A percentile compares a stretch with the other conserved stretches of the same genome.
Conservation (phyloP, 92 coral and sea anemone genomes). For the Pocillopora grandis region DNA sequence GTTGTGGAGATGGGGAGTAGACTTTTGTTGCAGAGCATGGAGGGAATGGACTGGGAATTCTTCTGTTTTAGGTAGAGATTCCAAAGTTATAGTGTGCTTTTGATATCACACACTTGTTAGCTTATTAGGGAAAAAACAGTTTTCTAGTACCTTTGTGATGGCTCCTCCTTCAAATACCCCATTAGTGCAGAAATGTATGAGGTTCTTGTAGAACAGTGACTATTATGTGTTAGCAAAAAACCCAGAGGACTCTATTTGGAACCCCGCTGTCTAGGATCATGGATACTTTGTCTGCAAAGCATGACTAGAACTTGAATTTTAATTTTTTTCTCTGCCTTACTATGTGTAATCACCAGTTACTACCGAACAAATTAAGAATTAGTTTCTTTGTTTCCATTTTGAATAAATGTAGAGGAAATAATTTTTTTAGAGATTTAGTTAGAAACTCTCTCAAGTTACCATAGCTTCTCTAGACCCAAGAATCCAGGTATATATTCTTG, state of each 20-base stretch:
- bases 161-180: not conserved
- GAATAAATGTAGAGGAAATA: not conserved
- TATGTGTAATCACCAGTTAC: too few species aligned
- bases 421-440: not conserved
- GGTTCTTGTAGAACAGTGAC: not conserved
- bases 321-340: too few species aligned
- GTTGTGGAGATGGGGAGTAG: conserved; percentile 32
- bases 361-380: too few species aligned
- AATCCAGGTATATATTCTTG: too few species aligned
- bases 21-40: conserved; percentile 36
- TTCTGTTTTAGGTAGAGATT: conserved; percentile 44
- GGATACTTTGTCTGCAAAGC: too few species aligned
- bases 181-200: not conserved
- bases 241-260: too few species aligned
- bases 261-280: too few species aligned
- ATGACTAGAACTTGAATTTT: too few species aligned
- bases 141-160: not conserved
- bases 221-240: too few species aligned
- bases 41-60: conserved; percentile 35
- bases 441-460: not conserved
- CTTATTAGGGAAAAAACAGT: not conserved
- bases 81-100: conserved; percentile 1
- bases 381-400: not conserved
- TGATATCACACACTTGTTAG: not conserved
- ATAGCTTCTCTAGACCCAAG: too few species aligned